Conservation (phyloP, 2,797 vertebrate genomes). For the Rhinatrema bivittatum region DNA sequence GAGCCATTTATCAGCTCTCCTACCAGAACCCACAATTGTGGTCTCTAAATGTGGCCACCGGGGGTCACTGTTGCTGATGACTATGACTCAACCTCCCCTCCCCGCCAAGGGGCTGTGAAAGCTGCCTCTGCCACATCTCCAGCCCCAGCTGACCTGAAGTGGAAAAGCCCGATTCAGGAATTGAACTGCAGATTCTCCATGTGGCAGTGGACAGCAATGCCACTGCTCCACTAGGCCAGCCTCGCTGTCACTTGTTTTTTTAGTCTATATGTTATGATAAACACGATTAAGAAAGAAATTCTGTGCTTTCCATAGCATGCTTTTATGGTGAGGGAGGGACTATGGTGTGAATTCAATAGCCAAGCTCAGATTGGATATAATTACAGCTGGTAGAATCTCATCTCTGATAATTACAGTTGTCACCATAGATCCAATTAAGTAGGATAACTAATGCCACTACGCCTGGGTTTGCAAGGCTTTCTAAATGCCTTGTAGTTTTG, state of each 20-base stretch:
- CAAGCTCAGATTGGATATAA: slow-evolving; percentile 50
- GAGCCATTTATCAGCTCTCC: too few relatives aligned
- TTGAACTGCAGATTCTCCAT: too few relatives aligned
- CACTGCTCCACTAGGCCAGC: too few relatives aligned
- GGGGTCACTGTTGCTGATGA: too few relatives aligned
- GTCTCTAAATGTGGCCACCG: too few relatives aligned
- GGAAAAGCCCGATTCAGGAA: too few relatives aligned
- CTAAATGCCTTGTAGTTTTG: slow-evolving; percentile 5
- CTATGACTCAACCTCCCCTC: too few relatives aligned
- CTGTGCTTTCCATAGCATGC: slow-evolving; percentile 46
- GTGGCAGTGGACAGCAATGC: too few relatives aligned
- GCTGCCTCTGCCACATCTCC: too few relatives aligned
- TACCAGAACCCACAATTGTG: too few relatives aligned
- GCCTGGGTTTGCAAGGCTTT: slow-evolving; percentile 47
- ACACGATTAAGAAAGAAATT: slow-evolving; percentile 57
- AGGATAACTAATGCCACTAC: slow-evolving; percentile 64
- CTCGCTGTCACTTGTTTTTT: slow-evolving; percentile 15
- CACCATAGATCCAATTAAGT: slow-evolving; percentile 68
- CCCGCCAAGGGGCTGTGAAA: too few relatives aligned
- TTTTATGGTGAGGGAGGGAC: slow-evolving; percentile 41
- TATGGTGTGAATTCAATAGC: slow-evolving; percentile 49
- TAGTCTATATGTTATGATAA: slow-evolving; percentile 37
- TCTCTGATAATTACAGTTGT: slow-evolving; percentile 74
- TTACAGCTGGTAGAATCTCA: slow-evolving; percentile 63
- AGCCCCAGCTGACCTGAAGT: too few relatives aligned